Evolutionary conservation across 1,140 invertebrate genomes (phyloP), one percentile per base, ranked within the genome.

Genomic region (Drosophila novamexicana): DNA sequence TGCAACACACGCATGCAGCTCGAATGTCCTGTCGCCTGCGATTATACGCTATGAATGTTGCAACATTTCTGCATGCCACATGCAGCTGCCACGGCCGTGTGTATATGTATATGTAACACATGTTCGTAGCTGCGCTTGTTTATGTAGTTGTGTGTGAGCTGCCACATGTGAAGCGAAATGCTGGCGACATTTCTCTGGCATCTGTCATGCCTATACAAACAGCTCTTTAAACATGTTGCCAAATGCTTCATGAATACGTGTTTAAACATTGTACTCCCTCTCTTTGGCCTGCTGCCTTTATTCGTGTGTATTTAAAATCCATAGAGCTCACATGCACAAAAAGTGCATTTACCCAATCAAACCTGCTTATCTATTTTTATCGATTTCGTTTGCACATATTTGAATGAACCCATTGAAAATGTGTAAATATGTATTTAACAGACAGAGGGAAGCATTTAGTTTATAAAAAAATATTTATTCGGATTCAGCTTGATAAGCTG

Each of bases 1-100:
- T 57, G 59, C 67, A 67, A 53, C 62, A 53, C 62, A 50, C 58
- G 47, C 44, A 71, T 40, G 52, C 64, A 50, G 42, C 62, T 18
- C 37, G 32, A 50, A 64, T 73, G 32, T 54, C 47, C 65, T 71
- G 44, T 72, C 72, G 50, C 44, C 61, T 40, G 53, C 75, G 53
- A 82, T 79, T 79, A 82, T 67, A 47, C 49, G 59, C 47, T 56
- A 75, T 71, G 68, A 52, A 45, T 67, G 22, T 50, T 58, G 49
- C 29, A 77, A 67, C 59, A 68, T 57, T 73, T 32, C 22, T 67
- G 53, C 69, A 74, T 77, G 64, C 44, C 69, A 71, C 36, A 66
- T 58, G 53, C 53, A 59, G 40, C 40, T 58, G 56, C 56, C n/a
- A 40, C 7, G 39, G 10, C 1, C 9, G 14, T 12, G 10, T 12